Base-by-base conservation (phyloP, 2,888 invertebrate genomes). In the Unio delphinus region DNA sequence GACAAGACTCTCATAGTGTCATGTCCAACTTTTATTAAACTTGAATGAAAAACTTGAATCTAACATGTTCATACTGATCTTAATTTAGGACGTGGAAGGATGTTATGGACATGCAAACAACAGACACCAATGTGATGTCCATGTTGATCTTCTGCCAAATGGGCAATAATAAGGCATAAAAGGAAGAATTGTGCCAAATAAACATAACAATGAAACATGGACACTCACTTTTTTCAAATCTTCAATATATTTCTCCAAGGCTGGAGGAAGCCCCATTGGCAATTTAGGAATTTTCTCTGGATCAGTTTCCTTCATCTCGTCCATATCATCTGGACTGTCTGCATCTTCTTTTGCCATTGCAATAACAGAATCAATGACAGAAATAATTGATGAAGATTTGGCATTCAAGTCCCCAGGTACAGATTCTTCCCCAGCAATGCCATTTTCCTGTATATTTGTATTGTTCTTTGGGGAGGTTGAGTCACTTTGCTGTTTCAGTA, bases 181-280 rank as follows among this genome's bases (percentile, higher is more conserved):
- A 3, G 11, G 45, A 45, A 45, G 11, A 45, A 8, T 11, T 45
- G 45, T 45, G 45, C 11, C 11, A 11, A 11, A 45, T 11, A 58
- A 58, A 58, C 58, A 58, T 6, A 8, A 3, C 11, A 45, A 45
- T 11, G 45, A 45, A 45, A 45, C 11, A 45, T 11, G 23, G 54
- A 60, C n/a, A 86, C 75, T 76, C 84, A 88, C 89, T 82, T 85
- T 80, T 82, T 92, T 92, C 58, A 92, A 85, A 70, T 89, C 88
- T 66, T 88, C 89, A 67, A 92, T 89, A 54, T 90, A 86, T 64
- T 90, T 90, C 74, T 89, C 89, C 68, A 92, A 85, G 58, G 90
- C 91, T 57, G 90, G 88, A 11, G 92, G 90, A 71, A 92, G 87
- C 71, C 88, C 88, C 1, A 90, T 89, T 8, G 92, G 92, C 30